phyloP scores from a whole-genome alignment of 1,140 invertebrate species.

The silkworm (Bombyx mori) region DNA sequence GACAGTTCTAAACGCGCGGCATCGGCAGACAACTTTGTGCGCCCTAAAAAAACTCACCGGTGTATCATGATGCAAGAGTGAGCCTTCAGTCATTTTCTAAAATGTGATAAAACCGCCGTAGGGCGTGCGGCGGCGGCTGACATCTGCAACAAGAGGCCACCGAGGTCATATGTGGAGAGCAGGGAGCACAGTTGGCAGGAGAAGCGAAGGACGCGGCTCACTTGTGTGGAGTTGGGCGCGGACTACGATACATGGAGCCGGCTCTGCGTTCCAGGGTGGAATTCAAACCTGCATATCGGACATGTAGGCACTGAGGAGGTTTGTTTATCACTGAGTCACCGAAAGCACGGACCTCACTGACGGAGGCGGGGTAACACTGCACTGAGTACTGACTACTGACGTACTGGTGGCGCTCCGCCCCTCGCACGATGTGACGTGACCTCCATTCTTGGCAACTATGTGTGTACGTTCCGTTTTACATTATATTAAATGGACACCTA shows the following conservation, averaged over 20 bases:
- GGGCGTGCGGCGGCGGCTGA: conserved; percentile 61
- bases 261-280: conserved; percentile 34
- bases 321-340: conserved; percentile 55
- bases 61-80: conserved; percentile 49
- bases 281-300: conserved; percentile 52
- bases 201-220: conserved; percentile 30
- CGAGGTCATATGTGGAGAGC: conserved; percentile 48
- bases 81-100: conserved; percentile 68
- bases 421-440: conserved; percentile 1
- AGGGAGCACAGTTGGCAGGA: not conserved
- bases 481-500: not conserved
- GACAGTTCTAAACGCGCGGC: not conserved
- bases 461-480: conserved; percentile 23
- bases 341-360: conserved; percentile 30
- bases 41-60: conserved; percentile 47
- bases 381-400: conserved; percentile 4
- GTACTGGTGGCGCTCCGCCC: conserved; percentile 8
- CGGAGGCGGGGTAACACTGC: conserved; percentile 26
- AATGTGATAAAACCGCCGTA: conserved; percentile 65
- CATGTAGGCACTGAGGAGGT: conserved; percentile 37
- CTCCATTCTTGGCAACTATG: conserved; percentile 15
- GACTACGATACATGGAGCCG: conserved; percentile 57
- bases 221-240: conserved; percentile 50
- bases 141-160: conserved; percentile 58
- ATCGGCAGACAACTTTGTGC: too few relatives aligned